These are phyloP conservation scores for Goniozus legneri DNA, from an alignment of 1,140 invertebrate species.

Conservation along the genomic window DNA sequence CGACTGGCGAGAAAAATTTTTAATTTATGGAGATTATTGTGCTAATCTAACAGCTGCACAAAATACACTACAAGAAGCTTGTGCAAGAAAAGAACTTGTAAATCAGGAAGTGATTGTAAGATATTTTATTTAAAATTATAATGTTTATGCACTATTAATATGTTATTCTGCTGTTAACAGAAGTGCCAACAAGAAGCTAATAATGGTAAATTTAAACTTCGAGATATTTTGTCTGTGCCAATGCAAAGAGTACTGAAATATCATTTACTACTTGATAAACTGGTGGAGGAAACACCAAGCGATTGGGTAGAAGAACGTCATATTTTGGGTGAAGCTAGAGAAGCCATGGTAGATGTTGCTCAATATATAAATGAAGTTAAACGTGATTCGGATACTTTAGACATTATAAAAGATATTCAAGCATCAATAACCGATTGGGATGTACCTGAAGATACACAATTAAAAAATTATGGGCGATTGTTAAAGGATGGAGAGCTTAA, in stretches of 20 bases:
- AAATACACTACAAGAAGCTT: conserved; percentile 71
- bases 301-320: conserved; percentile 79
- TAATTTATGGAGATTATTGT: conserved; percentile 95
- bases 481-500: conserved; percentile 91
- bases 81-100: conserved; percentile 60
- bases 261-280: conserved; percentile 87
- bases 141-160: not conserved
- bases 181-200: conserved; percentile 90
- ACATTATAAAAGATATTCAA: conserved; percentile 88
- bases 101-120: conserved; percentile 59
- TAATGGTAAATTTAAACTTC: conserved; percentile 89
- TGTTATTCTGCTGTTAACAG: conserved; percentile 54
- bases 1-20: conserved; percentile 83
- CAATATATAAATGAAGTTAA: conserved; percentile 99
- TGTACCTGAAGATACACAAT: conserved; percentile 71
- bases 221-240: conserved; percentile 92
- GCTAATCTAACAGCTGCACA: conserved; percentile 84
- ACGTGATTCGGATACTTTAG: conserved; percentile 88
- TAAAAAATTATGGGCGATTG: conserved; percentile 86
- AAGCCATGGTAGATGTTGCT: conserved; percentile 95
- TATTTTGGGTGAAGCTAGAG: conserved; percentile 81
- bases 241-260: conserved; percentile 98
- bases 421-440: conserved; percentile 78
- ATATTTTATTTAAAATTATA: conserved; percentile 3
- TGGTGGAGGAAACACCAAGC: conserved; percentile 85